Percentiles rank a stretch among this genome's conserved stretches.
Evolutionary conservation across 2,113 vertebrate genomes (phyloP).

Genomic region (Apaloderma vittatum): DNA sequence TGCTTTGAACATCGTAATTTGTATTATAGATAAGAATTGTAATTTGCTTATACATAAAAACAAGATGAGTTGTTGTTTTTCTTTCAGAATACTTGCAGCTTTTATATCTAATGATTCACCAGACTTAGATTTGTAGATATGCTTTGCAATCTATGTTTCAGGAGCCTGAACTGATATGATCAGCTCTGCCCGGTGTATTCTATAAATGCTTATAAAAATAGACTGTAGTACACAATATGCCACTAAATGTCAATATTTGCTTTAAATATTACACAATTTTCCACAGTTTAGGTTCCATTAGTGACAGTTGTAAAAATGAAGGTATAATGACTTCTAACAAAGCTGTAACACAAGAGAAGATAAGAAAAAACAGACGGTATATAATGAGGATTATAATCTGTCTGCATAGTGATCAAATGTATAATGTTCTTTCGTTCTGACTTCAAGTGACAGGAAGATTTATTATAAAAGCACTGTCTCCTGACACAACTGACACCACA

Average conservation of each 20-base stretch:
- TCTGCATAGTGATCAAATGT: not conserved
- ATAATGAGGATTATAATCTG: not conserved
- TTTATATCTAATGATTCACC: not conserved
- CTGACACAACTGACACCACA: not conserved
- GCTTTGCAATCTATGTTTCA: not conserved
- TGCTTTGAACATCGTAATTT: not conserved
- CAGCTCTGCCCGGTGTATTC: not conserved
- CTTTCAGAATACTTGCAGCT: not conserved
- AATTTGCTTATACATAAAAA: not conserved
- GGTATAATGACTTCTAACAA: not conserved
- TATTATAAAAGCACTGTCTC: not conserved
- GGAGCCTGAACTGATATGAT: not conserved
- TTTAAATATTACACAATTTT: not conserved
- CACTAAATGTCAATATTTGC: not conserved
- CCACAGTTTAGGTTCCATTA: not conserved
- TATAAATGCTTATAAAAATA: not conserved
- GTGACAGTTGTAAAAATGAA: not conserved
- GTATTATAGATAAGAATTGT: not conserved
- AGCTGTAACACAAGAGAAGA: not conserved
- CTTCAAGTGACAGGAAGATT: not conserved
- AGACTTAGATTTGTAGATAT: not conserved
- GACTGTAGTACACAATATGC: not conserved
- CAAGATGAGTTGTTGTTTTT: not conserved
- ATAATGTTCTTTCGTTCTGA: not conserved
- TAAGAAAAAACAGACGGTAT: not conserved